Percentiles rank a stretch among this genome's conserved stretches.
These are phyloP conservation scores for Sebastes hubbsi DNA, from an alignment of 2,797 vertebrate species.

Conservation along the genomic window DNA sequence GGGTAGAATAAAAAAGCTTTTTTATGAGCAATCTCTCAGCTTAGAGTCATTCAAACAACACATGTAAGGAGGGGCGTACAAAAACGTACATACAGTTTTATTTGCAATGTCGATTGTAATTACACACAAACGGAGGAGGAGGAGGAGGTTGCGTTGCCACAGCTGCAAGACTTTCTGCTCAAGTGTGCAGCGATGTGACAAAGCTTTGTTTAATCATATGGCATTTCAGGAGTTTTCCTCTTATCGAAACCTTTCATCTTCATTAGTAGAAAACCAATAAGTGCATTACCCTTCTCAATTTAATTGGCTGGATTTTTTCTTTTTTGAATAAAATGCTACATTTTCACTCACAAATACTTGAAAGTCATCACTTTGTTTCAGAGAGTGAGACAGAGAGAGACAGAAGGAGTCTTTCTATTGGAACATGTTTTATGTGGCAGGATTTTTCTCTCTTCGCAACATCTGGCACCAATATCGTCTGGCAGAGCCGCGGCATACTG, in stretches of 20 bases:
- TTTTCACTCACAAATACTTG: slow-evolving; percentile 68
- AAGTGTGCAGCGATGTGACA: not conserved
- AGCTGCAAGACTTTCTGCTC: slow-evolving; percentile 22
- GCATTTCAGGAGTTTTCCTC: slow-evolving; percentile 1
- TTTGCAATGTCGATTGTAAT: slow-evolving; percentile 56
- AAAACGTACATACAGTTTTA: slow-evolving; percentile 36
- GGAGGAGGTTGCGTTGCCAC: slow-evolving; percentile 14
- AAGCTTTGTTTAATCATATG: not conserved
- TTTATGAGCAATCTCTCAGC: slow-evolving; percentile 69
- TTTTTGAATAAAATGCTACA: slow-evolving; percentile 49
- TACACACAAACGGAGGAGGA: slow-evolving; percentile 33
- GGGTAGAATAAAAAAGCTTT: not conserved
- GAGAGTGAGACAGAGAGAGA: slow-evolving; percentile 38
- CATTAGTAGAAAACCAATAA: slow-evolving; percentile 23
- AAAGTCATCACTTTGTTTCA: slow-evolving; percentile 71
- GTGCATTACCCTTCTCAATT: slow-evolving; percentile 32
- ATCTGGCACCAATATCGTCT: slow-evolving; percentile 89
- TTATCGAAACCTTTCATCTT: slow-evolving; percentile 13
- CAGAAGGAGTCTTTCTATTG: slow-evolving; percentile 75
- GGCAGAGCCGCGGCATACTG: slow-evolving; percentile 77
- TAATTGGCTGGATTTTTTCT: slow-evolving; percentile 58
- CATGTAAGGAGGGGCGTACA: slow-evolving; percentile 41
- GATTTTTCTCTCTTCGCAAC: slow-evolving; percentile 80
- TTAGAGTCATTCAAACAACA: slow-evolving; percentile 73
- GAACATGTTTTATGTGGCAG: slow-evolving; percentile 85